Conservation (phyloP, 2,113 vertebrate genomes). For the Ammospiza nelsoni region DNA sequence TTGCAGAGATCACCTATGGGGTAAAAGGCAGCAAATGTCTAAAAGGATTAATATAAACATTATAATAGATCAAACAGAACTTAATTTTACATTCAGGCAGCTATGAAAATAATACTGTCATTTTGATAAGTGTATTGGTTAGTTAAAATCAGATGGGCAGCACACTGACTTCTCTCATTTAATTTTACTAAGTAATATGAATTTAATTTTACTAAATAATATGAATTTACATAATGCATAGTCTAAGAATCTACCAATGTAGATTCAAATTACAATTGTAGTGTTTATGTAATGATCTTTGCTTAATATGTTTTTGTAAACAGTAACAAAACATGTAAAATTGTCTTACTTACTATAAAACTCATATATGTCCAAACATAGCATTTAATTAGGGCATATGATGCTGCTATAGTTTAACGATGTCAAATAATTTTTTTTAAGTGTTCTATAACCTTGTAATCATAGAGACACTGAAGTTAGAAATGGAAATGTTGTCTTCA, state of each 20-base stretch:
- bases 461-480: neutral
- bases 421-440: neutral
- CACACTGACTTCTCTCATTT: constrained; percentile 29
- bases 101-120: constrained; percentile 51
- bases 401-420: neutral
- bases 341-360: neutral
- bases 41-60: constrained; percentile 59
- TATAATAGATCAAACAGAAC: constrained; percentile 41
- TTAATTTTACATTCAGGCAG: constrained; percentile 49
- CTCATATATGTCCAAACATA: neutral
- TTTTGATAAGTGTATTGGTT: constrained; percentile 38
- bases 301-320: constrained; percentile 46
- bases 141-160: constrained; percentile 31
- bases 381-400: neutral
- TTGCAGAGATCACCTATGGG: constrained; percentile 10
- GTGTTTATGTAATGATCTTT: neutral
- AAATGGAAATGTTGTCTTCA: neutral
- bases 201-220: constrained; percentile 57
- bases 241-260: neutral
- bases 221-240: neutral
- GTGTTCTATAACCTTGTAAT: neutral
- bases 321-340: constrained; percentile 56
- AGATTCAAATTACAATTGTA: neutral
- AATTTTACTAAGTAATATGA: constrained; percentile 43
- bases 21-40: constrained; percentile 58